A percentile compares a stretch with the other conserved stretches of the same genome.
These are phyloP conservation scores for Hydrochoerus hydrochaeris DNA, from an alignment of 2,113 vertebrate species.

Conservation along the genomic window DNA sequence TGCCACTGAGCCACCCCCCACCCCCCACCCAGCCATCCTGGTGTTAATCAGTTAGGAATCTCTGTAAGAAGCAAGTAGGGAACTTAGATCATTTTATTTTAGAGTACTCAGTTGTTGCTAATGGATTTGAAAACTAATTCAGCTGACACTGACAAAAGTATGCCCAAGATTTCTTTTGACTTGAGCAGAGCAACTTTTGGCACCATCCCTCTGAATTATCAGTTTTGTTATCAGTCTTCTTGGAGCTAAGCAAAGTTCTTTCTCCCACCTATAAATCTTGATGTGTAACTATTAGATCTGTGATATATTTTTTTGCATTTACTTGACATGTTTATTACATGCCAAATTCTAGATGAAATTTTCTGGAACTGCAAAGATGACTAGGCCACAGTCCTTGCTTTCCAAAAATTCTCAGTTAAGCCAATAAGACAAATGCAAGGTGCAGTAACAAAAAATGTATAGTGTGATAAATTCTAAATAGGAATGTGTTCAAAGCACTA, in stretches of 20 bases:
- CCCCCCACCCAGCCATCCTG: neutral
- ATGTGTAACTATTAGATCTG: neutral
- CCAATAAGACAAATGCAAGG: neutral
- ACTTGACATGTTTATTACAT: neutral
- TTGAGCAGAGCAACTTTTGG: neutral
- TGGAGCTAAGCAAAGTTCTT: neutral
- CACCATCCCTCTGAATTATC: neutral
- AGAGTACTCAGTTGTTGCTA: neutral
- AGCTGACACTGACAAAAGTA: neutral
- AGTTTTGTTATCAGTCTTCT: conserved; percentile 36
- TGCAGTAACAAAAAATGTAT: neutral
- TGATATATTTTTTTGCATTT: neutral
- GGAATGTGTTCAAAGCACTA: neutral
- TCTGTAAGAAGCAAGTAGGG: neutral
- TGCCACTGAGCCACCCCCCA: neutral
- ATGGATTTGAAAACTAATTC: neutral
- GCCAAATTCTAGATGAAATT: neutral
- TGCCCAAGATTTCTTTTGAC: neutral
- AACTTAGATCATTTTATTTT: conserved; percentile 34
- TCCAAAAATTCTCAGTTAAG: conserved; percentile 13
- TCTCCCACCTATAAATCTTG: conserved; percentile 1
- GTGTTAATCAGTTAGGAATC: neutral
- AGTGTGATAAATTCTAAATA: neutral
- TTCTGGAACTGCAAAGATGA: neutral
- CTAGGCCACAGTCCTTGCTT: neutral